Evolutionary conservation across 2,888 invertebrate genomes (phyloP), one percentile per base, ranked within the genome.

Genomic region (Melanostoma mellinum): DNA sequence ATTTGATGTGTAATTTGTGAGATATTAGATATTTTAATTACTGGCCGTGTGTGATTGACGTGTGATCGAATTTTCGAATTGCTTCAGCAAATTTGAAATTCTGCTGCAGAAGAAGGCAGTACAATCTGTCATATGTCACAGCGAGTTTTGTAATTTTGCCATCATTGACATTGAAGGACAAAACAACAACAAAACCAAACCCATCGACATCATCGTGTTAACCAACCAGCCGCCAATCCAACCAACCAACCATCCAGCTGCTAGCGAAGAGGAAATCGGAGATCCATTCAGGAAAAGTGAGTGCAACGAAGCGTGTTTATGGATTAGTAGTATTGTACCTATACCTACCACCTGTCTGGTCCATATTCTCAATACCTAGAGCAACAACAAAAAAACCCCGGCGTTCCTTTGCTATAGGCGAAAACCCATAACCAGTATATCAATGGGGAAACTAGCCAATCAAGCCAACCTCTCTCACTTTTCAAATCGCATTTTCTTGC

Each of bases 221-320:
- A 20, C 63, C 61, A 30, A 38, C 36, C 3, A 63, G 38, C 10
- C 58, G 20, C 20, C 52, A 40, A 46, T 30, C 55, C 56, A 68
- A 71, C 71, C 48, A 35, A 10, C 65, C 61, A 20, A 1, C 9
- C 44, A 46, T 10, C n/a, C 40, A 75, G 76, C 72, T 72, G 81
- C 48, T 33, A 50, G 48, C 33, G 10, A 33, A 76, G 76, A 77
- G 77, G 77, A 77, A 76, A 77, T 77, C 56, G 40, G 68, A 72
- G 72, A 63, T 73, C 58, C 82, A 77, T 78, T 78, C 77, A 82
- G 82, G 78, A 82, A 82, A 82, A 82, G 82, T 82, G 78, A 82
- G 82, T 82, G 82, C 82, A 69, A 65, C 65, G 36, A 77, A 82
- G 65, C 82, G 63, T 74, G 73, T 77, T 77, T 77, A 73, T 77